phyloP scores from a whole-genome alignment of 2,113 vertebrate genomes.

The Bagarius yarrelli region DNA sequence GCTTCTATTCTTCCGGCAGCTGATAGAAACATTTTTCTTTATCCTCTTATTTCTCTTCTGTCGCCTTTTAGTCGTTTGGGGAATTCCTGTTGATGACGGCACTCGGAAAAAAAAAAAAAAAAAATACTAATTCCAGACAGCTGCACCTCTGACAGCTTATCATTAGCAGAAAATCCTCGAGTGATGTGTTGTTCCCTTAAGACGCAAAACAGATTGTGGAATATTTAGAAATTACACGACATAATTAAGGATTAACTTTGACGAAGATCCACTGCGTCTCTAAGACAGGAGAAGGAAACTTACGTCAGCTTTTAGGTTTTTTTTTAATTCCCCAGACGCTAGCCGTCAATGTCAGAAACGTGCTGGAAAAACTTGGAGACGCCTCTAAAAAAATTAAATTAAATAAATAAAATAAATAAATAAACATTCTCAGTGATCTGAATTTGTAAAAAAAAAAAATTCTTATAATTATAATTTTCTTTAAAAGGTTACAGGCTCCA shows the following conservation, averaged over 20 bases:
- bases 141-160: conserved; percentile 79
- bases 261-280: conserved; percentile 61
- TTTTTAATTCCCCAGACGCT: conserved; percentile 35
- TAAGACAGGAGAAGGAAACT: conserved; percentile 63
- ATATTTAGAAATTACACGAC: conserved; percentile 74
- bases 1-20: not conserved
- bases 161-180: conserved; percentile 77
- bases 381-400: too few species aligned
- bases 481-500: too few species aligned
- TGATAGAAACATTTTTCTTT: not conserved
- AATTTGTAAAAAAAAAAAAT: too few species aligned
- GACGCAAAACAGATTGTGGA: conserved; percentile 73
- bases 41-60: conserved; percentile 1
- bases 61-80: conserved; percentile 61
- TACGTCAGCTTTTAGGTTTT: conserved; percentile 28
- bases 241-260: conserved; percentile 77
- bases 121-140: conserved; percentile 82
- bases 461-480: too few species aligned
- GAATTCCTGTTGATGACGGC: conserved; percentile 73
- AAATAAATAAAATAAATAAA: not conserved
- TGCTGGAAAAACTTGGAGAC: not conserved
- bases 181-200: conserved; percentile 70
- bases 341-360: conserved; percentile 30
- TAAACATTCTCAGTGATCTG: not conserved
- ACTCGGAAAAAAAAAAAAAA: conserved; percentile 70